Evolutionary conservation across 92 coral and sea anemone genomes (phyloP), one percentile per base, ranked within the genome.

Genomic region (Palythoa grandiflora): DNA sequence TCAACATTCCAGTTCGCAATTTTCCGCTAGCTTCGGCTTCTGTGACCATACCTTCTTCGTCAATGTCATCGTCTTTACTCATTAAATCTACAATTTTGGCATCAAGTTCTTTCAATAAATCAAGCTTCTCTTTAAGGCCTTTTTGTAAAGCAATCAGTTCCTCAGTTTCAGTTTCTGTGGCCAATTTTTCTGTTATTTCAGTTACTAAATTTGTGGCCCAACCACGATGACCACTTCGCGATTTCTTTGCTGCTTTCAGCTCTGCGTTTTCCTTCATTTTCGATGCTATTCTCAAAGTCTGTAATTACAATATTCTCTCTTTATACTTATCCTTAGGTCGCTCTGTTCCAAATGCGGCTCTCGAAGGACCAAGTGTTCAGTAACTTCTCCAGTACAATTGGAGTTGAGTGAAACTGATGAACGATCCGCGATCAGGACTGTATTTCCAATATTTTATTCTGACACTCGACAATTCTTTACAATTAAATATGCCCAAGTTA

Each of bases 211-310:
- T 70, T 71, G 75, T 71, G 15, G 75, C n/a, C 75, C 75, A 71
- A 6, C 75, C 50, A 44, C 50, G 50, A 44, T 44, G 50, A 44
- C 50, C 50, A 44, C 50, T 44, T 44, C 50, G 50, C 50, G 50
- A 44, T 44, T 44, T 44, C 50, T 44, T 44, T 44, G 50, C 50
- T 44, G 50, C 50, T 2, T 28, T 71, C 17, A 71, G 39, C 13
- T 68, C 73, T 68, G 39, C 38, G 36, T n/a, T 71, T 11, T 61
- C 70, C 70, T 11, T 61, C 70, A 61, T 61, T 61, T 61, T 61
- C 35, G 68, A 61, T 61, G 68, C 68, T 61, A 61, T 61, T 61
- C 68, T 61, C 68, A 61, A 61, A 61, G 68, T 61, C 68, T 61
- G 70, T 15, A 61, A 11, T 61, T 61, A 61, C n/a, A 61, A 11